Evolutionary conservation across 2,888 invertebrate genomes (phyloP).

Genomic region (Lycia hirtaria): DNA sequence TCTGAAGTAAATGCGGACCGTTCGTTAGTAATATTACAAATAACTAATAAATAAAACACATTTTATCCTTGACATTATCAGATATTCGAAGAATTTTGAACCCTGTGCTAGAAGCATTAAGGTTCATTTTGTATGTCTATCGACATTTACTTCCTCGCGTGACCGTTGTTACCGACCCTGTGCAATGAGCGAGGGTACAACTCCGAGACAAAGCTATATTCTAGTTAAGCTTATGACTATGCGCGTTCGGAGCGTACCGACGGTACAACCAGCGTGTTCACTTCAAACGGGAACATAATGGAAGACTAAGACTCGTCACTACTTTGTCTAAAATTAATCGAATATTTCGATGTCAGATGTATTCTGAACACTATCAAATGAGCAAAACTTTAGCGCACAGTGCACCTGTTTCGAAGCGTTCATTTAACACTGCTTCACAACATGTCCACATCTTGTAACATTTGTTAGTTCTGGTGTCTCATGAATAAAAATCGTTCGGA

Average conservation of each 20-base stretch:
- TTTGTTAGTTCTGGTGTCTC: not conserved
- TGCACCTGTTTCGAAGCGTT: not conserved
- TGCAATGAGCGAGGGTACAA: constrained; percentile 47
- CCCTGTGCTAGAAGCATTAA: constrained; percentile 43
- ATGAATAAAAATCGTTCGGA: too few relatives aligned
- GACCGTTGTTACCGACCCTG: constrained; percentile 44
- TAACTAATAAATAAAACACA: constrained; percentile 45
- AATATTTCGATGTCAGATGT: constrained; percentile 8
- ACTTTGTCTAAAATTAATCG: constrained; percentile 5
- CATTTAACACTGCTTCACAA: not conserved
- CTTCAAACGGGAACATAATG: constrained; percentile 33
- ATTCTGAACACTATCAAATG: constrained; percentile 27
- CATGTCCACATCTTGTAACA: not conserved
- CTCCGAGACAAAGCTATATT: constrained; percentile 40
- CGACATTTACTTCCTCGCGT: constrained; percentile 67
- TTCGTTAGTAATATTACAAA: constrained; percentile 42
- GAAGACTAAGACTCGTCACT: constrained; percentile 38
- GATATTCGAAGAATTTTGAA: constrained; percentile 38
- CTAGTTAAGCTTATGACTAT: constrained; percentile 35
- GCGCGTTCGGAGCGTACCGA: constrained; percentile 36
- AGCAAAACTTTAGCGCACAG: constrained; percentile 17
- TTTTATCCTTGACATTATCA: constrained; percentile 36
- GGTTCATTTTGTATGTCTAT: constrained; percentile 50
- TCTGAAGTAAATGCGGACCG: constrained; percentile 73
- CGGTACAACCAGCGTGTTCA: constrained; percentile 22